Evolutionary conservation across 2,797 vertebrate species (phyloP).

Genomic region (Merluccius polli): DNA sequence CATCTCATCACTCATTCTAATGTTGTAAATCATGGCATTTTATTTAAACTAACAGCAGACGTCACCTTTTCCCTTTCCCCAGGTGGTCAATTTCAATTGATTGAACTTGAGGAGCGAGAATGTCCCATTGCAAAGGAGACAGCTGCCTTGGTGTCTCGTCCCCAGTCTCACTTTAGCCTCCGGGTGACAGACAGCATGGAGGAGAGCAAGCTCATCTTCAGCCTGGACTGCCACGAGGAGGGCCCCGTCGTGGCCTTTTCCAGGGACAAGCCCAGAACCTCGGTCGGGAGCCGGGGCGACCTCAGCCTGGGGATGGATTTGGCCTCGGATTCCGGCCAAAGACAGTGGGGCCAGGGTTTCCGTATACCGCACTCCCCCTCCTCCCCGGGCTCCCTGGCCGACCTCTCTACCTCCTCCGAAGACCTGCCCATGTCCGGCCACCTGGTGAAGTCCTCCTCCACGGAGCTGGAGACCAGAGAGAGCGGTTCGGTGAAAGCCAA

Average conservation of each 20-base stretch:
- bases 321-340: conserved; percentile 42
- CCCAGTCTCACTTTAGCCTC: conserved; percentile 11
- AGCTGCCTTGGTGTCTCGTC: conserved; percentile 10
- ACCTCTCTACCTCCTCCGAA: conserved; percentile 52
- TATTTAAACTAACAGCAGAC: background rate
- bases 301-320: conserved; percentile 50
- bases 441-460: conserved; percentile 75
- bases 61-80: conserved; percentile 3
- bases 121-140: background rate
- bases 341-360: conserved; percentile 36
- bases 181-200: conserved; percentile 45
- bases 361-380: conserved; percentile 59
- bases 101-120: background rate
- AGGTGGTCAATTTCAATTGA: conserved; percentile 27
- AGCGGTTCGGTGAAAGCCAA: conserved; percentile 50
- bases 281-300: conserved; percentile 28
- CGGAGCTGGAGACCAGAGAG: conserved; percentile 66
- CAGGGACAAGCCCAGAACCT: conserved; percentile 43
- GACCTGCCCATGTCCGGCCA: conserved; percentile 44
- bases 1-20: background rate
- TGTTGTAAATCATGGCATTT: background rate
- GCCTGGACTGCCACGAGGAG: conserved; percentile 55
- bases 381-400: conserved; percentile 62
- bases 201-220: conserved; percentile 67
- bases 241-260: conserved; percentile 51